Evolutionary conservation across 2,113 vertebrate species (phyloP).

Genomic region (Astatotilapia flaviijosephi): DNA sequence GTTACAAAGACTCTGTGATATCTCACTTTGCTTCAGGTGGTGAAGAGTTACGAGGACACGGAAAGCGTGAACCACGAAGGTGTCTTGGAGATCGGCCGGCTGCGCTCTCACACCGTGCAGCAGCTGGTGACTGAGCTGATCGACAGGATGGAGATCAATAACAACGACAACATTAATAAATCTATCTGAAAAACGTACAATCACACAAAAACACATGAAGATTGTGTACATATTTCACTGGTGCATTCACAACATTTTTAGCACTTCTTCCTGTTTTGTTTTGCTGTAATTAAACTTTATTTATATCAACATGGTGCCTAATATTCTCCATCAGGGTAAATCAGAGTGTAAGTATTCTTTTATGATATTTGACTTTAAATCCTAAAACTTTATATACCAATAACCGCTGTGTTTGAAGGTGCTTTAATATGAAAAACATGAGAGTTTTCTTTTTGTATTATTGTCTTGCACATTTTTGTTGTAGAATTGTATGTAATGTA

Average conservation of each 20-base stretch:
- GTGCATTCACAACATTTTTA: not conserved
- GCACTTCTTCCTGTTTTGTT: not conserved
- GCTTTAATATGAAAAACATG: not conserved
- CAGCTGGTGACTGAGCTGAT: slow-evolving; percentile 72
- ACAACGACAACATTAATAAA: slow-evolving; percentile 61
- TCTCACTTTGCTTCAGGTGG: slow-evolving; percentile 45
- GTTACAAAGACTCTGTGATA: not conserved
- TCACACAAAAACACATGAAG: not conserved
- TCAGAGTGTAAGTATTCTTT: slow-evolving; percentile 9
- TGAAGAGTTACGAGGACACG: slow-evolving; percentile 68
- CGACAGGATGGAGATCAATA: slow-evolving; percentile 69
- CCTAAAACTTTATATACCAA: slow-evolving; percentile 1
- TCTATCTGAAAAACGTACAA: slow-evolving; percentile 13
- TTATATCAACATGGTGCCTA: slow-evolving; percentile 21
- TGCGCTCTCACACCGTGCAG: slow-evolving; percentile 69
- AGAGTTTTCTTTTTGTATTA: not conserved
- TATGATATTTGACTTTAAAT: not conserved
- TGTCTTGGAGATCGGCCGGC: slow-evolving; percentile 71
- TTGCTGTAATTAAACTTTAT: slow-evolving; percentile 10
- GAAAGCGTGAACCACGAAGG: slow-evolving; percentile 69
- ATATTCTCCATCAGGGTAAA: not conserved
- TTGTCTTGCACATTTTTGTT: not conserved
- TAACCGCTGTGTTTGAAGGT: not conserved
- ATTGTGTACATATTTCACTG: not conserved
- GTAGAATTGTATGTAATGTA: not conserved